These are phyloP conservation scores for Unio delphinus DNA, from an alignment of 2,888 invertebrate species.

Conservation along the genomic window DNA sequence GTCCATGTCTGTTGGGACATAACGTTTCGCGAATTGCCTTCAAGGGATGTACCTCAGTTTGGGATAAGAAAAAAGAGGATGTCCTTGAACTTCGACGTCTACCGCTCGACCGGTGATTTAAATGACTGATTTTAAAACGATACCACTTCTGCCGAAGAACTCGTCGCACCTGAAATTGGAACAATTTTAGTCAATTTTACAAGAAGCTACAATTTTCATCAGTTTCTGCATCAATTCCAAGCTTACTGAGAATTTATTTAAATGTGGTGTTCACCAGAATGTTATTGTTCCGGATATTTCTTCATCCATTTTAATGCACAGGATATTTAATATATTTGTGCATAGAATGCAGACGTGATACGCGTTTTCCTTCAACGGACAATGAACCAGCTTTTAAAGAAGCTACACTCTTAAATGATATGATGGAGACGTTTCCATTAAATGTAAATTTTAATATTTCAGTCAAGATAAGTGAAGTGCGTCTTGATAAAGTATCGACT, in stretches of 20 bases:
- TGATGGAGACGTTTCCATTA: neutral
- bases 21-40: slow-evolving; percentile 41
- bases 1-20: slow-evolving; percentile 18
- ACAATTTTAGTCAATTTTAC: neutral
- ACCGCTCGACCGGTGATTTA: slow-evolving; percentile 40
- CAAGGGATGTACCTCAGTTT: slow-evolving; percentile 58
- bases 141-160: slow-evolving; percentile 64
- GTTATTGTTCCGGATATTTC: too few relatives aligned
- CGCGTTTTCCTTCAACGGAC: neutral
- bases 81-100: slow-evolving; percentile 60
- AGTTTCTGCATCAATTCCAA: too few relatives aligned
- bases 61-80: slow-evolving; percentile 60
- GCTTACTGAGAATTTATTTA: too few relatives aligned
- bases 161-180: slow-evolving; percentile 53
- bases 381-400: neutral
- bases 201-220: too few relatives aligned
- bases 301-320: too few relatives aligned
- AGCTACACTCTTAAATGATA: neutral
- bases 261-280: too few relatives aligned
- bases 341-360: neutral
- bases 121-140: slow-evolving; percentile 53
- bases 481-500: too few relatives aligned
- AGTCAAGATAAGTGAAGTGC: too few relatives aligned
- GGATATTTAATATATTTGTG: neutral
- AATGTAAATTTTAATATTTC: too few relatives aligned